Conservation (phyloP, 2,797 vertebrate genomes). For the Chaenodraco wilsoni region DNA sequence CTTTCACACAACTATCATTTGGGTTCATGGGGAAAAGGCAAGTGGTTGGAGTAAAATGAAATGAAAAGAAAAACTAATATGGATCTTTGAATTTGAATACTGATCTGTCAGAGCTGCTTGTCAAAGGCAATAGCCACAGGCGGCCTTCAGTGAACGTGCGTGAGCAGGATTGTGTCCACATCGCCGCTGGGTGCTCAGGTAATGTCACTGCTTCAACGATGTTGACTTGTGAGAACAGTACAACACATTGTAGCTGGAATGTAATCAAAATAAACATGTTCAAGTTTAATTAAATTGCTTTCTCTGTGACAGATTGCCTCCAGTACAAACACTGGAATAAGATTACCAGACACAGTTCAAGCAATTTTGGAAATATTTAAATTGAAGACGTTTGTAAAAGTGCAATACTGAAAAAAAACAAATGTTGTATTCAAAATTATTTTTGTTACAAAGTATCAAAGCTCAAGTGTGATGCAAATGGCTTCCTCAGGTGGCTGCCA, state of each 20-base stretch:
- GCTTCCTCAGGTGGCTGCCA: slow-evolving; percentile 24
- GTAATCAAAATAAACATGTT: slow-evolving; percentile 66
- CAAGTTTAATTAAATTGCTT: slow-evolving; percentile 65
- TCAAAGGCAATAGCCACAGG: slow-evolving; percentile 55
- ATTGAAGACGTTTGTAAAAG: slow-evolving; percentile 53
- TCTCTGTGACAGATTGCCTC: slow-evolving; percentile 57
- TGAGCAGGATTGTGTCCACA: slow-evolving; percentile 42
- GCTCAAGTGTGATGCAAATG: slow-evolving; percentile 20
- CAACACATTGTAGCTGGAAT: slow-evolving; percentile 57
- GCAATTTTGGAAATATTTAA: slow-evolving; percentile 41
- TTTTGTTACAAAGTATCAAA: slow-evolving; percentile 31
- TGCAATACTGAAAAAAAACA: slow-evolving; percentile 10
- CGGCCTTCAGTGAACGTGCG: slow-evolving; percentile 30
- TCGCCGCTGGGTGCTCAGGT: slow-evolving; percentile 54
- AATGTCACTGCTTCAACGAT: slow-evolving; percentile 57
- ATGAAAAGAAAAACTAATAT: slow-evolving; percentile 27
- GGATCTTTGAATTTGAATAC: slow-evolving; percentile 47
- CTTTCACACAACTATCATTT: slow-evolving; percentile 44
- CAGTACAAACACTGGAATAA: slow-evolving; percentile 63
- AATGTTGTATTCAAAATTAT: slow-evolving; percentile 3
- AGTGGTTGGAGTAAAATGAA: slow-evolving; percentile 44
- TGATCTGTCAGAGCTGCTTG: slow-evolving; percentile 49
- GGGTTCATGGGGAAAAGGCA: slow-evolving; percentile 17
- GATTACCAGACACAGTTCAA: slow-evolving; percentile 47
- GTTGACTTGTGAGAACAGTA: slow-evolving; percentile 61